A percentile compares a stretch with the other conserved stretches of the same genome.
These are phyloP conservation scores for Vanacampus margaritifer DNA, from an alignment of 2,113 vertebrate species.

Conservation along the genomic window DNA sequence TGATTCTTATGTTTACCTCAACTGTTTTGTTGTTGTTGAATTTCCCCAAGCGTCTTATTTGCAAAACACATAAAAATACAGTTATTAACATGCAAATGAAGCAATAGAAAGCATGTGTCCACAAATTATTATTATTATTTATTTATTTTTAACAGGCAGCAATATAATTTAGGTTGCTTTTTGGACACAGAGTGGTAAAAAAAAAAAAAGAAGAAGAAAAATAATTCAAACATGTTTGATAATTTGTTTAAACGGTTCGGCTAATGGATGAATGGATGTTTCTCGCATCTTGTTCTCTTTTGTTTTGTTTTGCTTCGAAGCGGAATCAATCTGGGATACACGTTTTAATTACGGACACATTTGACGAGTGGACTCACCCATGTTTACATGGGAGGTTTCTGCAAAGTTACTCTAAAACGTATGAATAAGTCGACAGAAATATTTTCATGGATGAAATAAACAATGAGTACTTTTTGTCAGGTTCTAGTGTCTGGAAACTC, in stretches of 20 bases:
- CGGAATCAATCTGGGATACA: slow-evolving; percentile 50
- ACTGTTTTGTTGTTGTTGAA: background rate
- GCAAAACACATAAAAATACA: no score
- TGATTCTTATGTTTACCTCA: background rate
- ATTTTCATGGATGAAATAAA: background rate
- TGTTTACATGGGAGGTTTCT: slow-evolving; percentile 66
- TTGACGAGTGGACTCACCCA: slow-evolving; percentile 24
- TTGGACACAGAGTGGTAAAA: background rate
- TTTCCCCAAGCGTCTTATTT: no score
- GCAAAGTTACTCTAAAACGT: background rate
- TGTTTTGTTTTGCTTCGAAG: background rate
- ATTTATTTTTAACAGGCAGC: no score
- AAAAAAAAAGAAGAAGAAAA: no score
- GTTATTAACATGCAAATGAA: no score
- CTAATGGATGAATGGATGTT: no score
- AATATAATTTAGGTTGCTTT: background rate
- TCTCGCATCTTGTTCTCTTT: background rate
- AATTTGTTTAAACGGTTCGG: no score
- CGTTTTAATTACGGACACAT: slow-evolving; percentile 25
- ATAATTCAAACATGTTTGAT: no score
- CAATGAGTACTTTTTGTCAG: background rate
- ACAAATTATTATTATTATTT: background rate
- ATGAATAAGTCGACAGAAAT: background rate
- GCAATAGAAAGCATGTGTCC: no score
- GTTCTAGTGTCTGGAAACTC: background rate